Base-by-base conservation (phyloP, 2,888 invertebrate genomes). In the Cremastobaeus sp. region DNA sequence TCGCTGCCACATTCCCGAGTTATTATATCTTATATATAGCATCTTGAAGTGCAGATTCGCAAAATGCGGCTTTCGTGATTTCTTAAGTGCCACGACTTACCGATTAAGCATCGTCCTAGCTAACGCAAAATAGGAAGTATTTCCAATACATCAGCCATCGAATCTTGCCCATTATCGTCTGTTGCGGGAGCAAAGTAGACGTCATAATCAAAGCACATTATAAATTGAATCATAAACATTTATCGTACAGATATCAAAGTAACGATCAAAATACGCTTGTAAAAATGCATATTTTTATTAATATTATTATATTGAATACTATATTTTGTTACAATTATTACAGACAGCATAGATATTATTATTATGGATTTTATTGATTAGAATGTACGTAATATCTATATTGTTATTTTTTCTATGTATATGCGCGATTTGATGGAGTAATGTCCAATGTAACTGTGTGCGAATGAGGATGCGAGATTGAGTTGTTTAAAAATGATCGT, bases 231-330 rank as follows among this genome's bases (percentile, higher is more conserved):
- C 59, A 66, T 57, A 28, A 62, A 55, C 69, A 79, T 78, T 65
- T 59, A 77, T 81, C 82, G 80, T 79, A 83, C 79, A 82, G 80
- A 86, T 85, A 84, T 86, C 85, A 86, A 87, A 87, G 86, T 86
- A 87, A 86, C 84, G 87, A 87, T 87, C 86, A 87, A 87, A 87
- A 87, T 87, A 87, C 87, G 87, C 87, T 87, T 87, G 86, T 86
- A 85, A 86, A 64, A 86, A 86, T 85, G 85, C 85, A 85, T 82
- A 83, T 83, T 83, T 84, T 69, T 72, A 65, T 69, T 74, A 76
- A 73, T 71, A 69, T 68, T 75, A 79, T 80, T 82, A 78, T 82
- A 83, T 83, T 79, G 79, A 83, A 79, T 82, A 85, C 83, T 85
- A 86, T 87, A 86, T 86, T 85, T 86, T 86, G 86, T 86, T 87